Evolutionary conservation across 2,113 vertebrate species (phyloP).

Genomic region (Pteruthius melanotis): DNA sequence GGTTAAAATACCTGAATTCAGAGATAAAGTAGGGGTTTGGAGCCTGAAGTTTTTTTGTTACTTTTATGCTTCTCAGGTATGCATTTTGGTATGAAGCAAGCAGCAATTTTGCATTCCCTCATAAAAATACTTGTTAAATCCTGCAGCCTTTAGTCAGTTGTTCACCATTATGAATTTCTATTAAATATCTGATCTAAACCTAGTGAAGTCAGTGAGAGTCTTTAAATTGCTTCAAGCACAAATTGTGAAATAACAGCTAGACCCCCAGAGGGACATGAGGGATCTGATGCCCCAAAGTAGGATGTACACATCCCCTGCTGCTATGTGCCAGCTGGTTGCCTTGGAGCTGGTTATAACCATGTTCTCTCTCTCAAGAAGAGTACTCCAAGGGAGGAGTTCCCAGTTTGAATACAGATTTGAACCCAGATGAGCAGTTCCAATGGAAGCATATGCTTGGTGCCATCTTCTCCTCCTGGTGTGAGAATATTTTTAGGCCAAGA

Average conservation of each 20-base stretch:
- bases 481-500: not conserved
- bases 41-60: not conserved
- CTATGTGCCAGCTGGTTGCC: not conserved
- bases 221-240: not conserved
- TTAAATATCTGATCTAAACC: not conserved
- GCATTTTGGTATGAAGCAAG: not conserved
- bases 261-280: rapidly evolving
- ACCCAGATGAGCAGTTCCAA: not conserved
- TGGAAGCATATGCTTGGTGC: not conserved
- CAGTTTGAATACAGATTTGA: not conserved
- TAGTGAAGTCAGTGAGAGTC: not conserved
- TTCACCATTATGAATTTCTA: not conserved
- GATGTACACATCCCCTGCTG: not conserved
- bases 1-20: not conserved
- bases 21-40: not conserved
- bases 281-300: not conserved
- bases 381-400: not conserved
- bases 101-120: not conserved
- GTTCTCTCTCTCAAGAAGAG: not conserved
- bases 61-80: not conserved
- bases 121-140: not conserved
- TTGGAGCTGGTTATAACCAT: not conserved
- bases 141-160: not conserved
- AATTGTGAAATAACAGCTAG: not conserved
- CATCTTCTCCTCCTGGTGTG: not conserved